Conservation (phyloP, 2,888 invertebrate species). For the Drosophila flavopinicola region DNA sequence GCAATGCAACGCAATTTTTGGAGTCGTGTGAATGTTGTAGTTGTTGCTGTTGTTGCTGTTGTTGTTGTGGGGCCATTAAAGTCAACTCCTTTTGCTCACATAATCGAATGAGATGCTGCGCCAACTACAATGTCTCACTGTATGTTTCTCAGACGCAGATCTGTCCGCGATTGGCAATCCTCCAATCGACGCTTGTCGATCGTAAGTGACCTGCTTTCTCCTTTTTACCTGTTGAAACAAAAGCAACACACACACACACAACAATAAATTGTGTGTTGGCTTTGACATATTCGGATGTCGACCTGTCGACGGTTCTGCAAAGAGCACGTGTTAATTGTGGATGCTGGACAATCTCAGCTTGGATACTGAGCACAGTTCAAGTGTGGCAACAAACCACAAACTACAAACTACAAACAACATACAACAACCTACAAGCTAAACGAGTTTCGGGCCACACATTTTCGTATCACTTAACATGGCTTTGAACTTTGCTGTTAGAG, state of each 20-base stretch:
- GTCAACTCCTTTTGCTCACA: slow-evolving; percentile 44
- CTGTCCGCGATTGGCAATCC: slow-evolving; percentile 45
- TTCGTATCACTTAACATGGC: slow-evolving; percentile 58
- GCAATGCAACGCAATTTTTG: slow-evolving; percentile 1
- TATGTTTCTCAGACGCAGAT: slow-evolving; percentile 17
- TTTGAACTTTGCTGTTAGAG: slow-evolving; percentile 62
- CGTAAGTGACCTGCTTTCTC: slow-evolving; percentile 75
- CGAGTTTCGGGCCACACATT: slow-evolving; percentile 30
- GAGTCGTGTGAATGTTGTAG: slow-evolving; percentile 28
- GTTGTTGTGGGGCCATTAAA: slow-evolving; percentile 21
- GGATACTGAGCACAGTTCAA: slow-evolving; percentile 39
- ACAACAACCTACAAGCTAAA: too few relatives aligned
- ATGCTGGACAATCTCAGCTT: slow-evolving; percentile 17
- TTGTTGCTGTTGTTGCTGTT: slow-evolving; percentile 5
- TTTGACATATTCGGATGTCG: slow-evolving; percentile 3
- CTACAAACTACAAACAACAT: background rate
- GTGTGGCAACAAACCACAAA: slow-evolving; percentile 4
- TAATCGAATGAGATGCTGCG: slow-evolving; percentile 34
- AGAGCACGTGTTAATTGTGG: slow-evolving; percentile 45
- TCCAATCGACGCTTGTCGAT: slow-evolving; percentile 62
- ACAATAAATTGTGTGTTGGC: slow-evolving; percentile 13
- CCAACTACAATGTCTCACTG: slow-evolving; percentile 6
- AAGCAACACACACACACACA: background rate
- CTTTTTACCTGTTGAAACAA: slow-evolving; percentile 47
- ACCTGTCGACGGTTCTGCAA: slow-evolving; percentile 39